Evolutionary conservation across 2,797 vertebrate genomes (phyloP).

Genomic region (Poecilia wingei): DNA sequence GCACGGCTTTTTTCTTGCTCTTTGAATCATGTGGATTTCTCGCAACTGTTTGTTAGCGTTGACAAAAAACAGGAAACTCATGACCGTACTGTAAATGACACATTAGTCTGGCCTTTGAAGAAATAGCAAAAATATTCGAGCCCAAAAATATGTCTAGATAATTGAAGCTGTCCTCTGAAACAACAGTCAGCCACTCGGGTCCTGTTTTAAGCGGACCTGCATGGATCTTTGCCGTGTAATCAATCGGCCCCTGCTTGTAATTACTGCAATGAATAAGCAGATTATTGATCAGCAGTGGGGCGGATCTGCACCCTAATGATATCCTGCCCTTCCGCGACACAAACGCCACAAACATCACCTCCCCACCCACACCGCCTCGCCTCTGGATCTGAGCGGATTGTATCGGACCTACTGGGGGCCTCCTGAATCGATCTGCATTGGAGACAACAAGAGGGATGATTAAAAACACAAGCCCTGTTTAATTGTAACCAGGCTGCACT

Average conservation of each 20-base stretch:
- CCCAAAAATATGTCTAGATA: no score
- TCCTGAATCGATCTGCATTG: constrained; percentile 55
- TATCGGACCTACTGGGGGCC: constrained; percentile 44
- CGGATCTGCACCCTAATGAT: constrained; percentile 40
- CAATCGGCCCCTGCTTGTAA: constrained; percentile 68
- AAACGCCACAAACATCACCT: constrained; percentile 18
- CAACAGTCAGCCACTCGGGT: constrained; percentile 39
- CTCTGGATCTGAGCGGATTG: constrained; percentile 39
- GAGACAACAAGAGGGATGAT: constrained; percentile 53
- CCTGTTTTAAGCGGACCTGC: constrained; percentile 60
- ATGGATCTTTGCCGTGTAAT: constrained; percentile 58
- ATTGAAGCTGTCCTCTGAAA: constrained; percentile 12
- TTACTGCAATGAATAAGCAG: constrained; percentile 71
- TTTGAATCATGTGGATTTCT: constrained; percentile 27
- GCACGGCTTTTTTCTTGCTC: constrained; percentile 26
- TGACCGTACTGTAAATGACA: not conserved
- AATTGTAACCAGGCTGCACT: constrained; percentile 20
- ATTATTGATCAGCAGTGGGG: constrained; percentile 63
- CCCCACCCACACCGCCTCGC: constrained; percentile 27
- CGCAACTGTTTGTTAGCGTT: constrained; percentile 13
- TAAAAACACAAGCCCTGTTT: constrained; percentile 54
- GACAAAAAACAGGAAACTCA: not conserved
- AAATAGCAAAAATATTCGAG: not conserved
- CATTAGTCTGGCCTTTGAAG: not conserved
- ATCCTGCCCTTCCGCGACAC: constrained; percentile 26